Base-by-base conservation (phyloP, 1,140 invertebrate species). In the Chrysoperla carnea region DNA sequence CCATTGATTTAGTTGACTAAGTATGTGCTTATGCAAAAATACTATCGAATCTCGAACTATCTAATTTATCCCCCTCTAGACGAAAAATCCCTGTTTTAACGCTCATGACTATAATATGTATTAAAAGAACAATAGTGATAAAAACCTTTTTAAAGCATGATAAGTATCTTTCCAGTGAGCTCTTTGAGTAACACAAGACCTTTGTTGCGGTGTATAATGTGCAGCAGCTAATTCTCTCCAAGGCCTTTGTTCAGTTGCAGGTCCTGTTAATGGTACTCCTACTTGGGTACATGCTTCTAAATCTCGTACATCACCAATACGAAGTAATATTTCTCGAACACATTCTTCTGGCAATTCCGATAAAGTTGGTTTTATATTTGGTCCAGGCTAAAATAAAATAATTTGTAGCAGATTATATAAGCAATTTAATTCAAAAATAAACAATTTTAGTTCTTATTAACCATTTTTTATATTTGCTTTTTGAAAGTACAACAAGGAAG, bases 271-370 rank as follows among this genome's bases (percentile, higher is more conserved):
- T 4, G 31, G 31, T 33, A 6, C 8, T 33, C 31, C 31, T 4
- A 33, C 31, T 33, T 11, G n/a, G 6, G 31, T 33, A 6, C 73
- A 68, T 38, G 71, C 78, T 49, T 86, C 75, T 51, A 98, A 72
- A 61, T 96, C 91, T 55, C 77, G 78, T 62, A 95, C 90, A 64
- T 96, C 90, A 42, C 83, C 77, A 51, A 98, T 74, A 55, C 88
- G 75, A 9, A 89, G 62, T 38, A 98, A 70, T 40, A 99, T 86
- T 59, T 92, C 83, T 35, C 91, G 74, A 33, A 96, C 74, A 54
- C 91, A 89, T 60, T 97, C 94, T 54, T 87, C 80, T 14, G 94
- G 94, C 38, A 99, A 67, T 58, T 96, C 84, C 36, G 85, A 72
- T 52, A 96, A 73, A 52, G 84, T 85, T 8, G 84, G 79, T 52